These are phyloP conservation scores for Phyllopteryx taeniolatus DNA, from an alignment of 2,113 vertebrate species.

Conservation along the genomic window DNA sequence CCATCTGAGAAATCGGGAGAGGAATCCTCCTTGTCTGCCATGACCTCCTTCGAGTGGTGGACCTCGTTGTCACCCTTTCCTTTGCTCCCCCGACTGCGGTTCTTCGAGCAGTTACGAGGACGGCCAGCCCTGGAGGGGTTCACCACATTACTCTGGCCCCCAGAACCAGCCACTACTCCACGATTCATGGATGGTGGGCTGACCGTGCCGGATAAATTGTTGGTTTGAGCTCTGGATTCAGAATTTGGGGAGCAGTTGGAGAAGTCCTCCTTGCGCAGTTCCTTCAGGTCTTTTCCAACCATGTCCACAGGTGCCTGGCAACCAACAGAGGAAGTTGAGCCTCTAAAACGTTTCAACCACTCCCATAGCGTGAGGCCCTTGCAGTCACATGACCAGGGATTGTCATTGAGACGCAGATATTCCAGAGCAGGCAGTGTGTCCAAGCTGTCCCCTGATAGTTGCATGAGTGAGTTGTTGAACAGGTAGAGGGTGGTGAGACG, in stretches of 20 bases:
- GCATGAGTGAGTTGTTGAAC: constrained; percentile 93
- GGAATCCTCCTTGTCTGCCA: constrained; percentile 78
- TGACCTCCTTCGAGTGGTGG: constrained; percentile 75
- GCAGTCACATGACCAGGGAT: constrained; percentile 95
- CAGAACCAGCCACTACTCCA: constrained; percentile 71
- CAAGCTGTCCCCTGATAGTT: constrained; percentile 89
- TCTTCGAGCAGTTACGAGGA: constrained; percentile 85
- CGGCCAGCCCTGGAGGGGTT: constrained; percentile 76
- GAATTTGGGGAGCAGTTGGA: constrained; percentile 83
- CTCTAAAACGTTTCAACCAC: constrained; percentile 90
- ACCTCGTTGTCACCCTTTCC: constrained; percentile 80
- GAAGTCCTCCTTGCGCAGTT: constrained; percentile 82
- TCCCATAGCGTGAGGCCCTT: constrained; percentile 91
- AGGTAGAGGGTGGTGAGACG: constrained; percentile 93
- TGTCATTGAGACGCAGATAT: constrained; percentile 95
- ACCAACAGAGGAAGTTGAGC: constrained; percentile 86
- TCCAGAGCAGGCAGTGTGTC: constrained; percentile 85
- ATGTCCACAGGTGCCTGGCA: constrained; percentile 78
- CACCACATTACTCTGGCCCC: constrained; percentile 75
- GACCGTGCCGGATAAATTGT: constrained; percentile 81
- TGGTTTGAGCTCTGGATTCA: constrained; percentile 89
- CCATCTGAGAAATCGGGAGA: constrained; percentile 74
- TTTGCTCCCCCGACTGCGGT: constrained; percentile 73
- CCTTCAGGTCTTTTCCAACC: constrained; percentile 87
- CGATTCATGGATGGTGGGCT: constrained; percentile 75